phyloP scores from a whole-genome alignment of 2,888 invertebrate species.

The Tipula lateralis region DNA sequence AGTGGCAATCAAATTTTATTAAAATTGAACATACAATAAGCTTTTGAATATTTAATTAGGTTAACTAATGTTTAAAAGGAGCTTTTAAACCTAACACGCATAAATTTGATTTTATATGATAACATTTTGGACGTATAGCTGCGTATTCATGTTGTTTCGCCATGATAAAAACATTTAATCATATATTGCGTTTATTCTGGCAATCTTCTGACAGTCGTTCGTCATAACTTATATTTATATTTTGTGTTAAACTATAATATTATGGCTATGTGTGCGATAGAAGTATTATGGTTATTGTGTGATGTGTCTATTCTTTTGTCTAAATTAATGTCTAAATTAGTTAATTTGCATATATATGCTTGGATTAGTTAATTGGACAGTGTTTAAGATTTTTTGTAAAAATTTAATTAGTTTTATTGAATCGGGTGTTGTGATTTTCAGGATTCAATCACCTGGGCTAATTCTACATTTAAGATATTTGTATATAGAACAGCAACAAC shows the following conservation, averaged over 20 bases:
- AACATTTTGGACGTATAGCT: background rate
- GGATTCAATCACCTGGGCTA: too few species aligned
- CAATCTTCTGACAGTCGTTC: background rate
- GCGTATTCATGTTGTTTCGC: background rate
- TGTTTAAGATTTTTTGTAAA: background rate
- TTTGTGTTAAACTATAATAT: background rate
- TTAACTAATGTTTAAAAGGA: conserved; percentile 9
- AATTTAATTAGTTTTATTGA: too few species aligned
- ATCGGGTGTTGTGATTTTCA: too few species aligned
- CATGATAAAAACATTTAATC: background rate
- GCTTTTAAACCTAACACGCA: background rate
- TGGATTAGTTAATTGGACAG: background rate
- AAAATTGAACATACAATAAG: conserved; percentile 11
- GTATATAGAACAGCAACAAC: too few species aligned
- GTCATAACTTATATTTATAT: background rate
- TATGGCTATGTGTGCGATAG: background rate
- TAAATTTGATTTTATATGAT: conserved; percentile 7
- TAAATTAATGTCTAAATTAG: background rate
- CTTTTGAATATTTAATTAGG: conserved; percentile 19
- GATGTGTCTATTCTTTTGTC: background rate
- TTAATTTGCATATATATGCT: background rate
- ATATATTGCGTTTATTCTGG: background rate
- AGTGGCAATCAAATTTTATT: conserved; percentile 24
- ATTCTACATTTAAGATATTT: too few species aligned
- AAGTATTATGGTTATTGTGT: background rate